Base-by-base conservation (phyloP, 2,113 vertebrate species). In the Phalacrocorax carbo region DNA sequence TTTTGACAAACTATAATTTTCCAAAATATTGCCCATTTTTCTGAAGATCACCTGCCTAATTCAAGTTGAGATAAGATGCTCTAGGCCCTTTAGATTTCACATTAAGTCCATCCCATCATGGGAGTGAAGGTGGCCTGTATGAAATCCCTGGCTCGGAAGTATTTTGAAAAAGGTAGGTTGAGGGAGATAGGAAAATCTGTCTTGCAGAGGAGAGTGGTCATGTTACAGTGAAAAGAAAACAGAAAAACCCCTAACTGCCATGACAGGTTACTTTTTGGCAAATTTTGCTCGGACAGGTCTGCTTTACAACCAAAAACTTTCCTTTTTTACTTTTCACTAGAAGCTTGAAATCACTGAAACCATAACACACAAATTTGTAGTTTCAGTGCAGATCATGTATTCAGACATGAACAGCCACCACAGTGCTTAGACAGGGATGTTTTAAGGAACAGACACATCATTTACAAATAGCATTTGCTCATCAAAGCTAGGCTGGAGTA, bases 31-130 rank as follows among this genome's bases (percentile, higher is more conserved):
- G 6, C 17, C 29, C 25, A 30, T 32, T 77, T 70, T 83, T 70
- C 64, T 55, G 40, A 55, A 62, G 48, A 48, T 40, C 23, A 48
- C 16, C 23, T 54, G 23, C 34, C 34, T 15, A n/a, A 17, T 18
- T 48, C 19, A 60, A 82, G 22, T 8, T 75, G 15, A 69, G 19
- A 54, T 54, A 8, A 69, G 34, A 48, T 69, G 23, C 34, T 46
- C 52, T 61, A 32, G 32, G 13, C 40, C 40, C 25, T 36, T 73
- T 30, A n/a, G 23, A 48, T 62, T 83, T 70, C 29, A 62, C 1
- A 0, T 8, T 3, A n/a, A 48, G 7, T 21, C 13, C 3, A 1
- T 69, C 62, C 34, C 46, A 29, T 25, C 11, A 9, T 7, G 20
- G 48, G 38, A 48, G 13, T 15, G 19, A 76, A 62, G 30, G 11